Conservation (phyloP, 1,140 invertebrate genomes). For the Chionoecetes opilio region DNA sequence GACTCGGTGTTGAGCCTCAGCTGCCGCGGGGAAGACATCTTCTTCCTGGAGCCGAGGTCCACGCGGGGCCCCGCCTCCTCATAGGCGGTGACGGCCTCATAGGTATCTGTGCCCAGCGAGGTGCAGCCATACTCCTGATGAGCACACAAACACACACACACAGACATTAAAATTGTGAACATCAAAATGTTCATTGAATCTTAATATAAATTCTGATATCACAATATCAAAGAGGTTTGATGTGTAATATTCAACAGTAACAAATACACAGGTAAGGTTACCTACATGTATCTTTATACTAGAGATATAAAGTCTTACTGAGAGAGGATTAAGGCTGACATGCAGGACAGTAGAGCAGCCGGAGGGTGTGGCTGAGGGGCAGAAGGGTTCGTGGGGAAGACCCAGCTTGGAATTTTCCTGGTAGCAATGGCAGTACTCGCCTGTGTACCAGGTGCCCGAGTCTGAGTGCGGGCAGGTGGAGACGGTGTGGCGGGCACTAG, state of each 20-base stretch:
- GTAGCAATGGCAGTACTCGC: constrained; percentile 63
- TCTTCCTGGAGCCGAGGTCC: background rate
- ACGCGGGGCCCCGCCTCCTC: constrained; percentile 6
- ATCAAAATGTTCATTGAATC: background rate
- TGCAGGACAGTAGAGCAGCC: constrained; percentile 64
- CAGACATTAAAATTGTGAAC: background rate
- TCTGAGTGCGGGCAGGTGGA: constrained; percentile 56
- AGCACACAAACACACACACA: background rate
- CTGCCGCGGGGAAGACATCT: background rate
- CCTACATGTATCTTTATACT: too few species aligned
- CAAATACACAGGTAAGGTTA: too few species aligned
- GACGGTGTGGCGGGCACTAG: constrained; percentile 36
- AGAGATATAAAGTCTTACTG: background rate
- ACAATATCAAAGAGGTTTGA: background rate
- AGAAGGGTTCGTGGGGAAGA: constrained; percentile 39
- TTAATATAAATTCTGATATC: background rate
- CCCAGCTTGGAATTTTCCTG: constrained; percentile 48
- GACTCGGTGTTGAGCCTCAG: constrained; percentile 72
- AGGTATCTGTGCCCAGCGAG: constrained; percentile 53
- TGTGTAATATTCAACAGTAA: too few species aligned
- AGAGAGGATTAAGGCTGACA: background rate
- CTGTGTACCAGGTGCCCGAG: constrained; percentile 61
- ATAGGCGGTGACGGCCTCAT: constrained; percentile 66
- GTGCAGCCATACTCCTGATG: constrained; percentile 62
- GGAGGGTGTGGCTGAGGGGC: constrained; percentile 48